Base-by-base conservation (phyloP, 2,888 invertebrate genomes). In the Drosophila prostipennis region DNA sequence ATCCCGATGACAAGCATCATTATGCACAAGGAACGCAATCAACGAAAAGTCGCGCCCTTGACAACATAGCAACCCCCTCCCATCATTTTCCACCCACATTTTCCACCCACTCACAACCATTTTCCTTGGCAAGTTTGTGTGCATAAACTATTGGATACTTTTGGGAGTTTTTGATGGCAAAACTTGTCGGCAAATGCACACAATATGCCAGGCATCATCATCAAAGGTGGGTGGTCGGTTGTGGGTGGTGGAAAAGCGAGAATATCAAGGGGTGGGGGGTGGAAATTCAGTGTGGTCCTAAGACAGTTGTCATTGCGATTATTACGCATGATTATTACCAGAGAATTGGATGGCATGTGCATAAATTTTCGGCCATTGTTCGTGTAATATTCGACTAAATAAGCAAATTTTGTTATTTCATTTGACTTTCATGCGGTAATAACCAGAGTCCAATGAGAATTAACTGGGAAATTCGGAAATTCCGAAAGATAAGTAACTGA, bases 111-210 rank as follows among this genome's bases (percentile, higher is more conserved):
- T 45, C 26, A n/a, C 36, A 45, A 45, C 39, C 60, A 59, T 39
- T 60, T 68, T 49, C 43, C 34, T 10, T 23, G 64, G 53, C 63
- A 72, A 77, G 72, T 72, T 83, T 76, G 80, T 69, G 78, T 83
- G 84, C 87, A 81, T 76, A 84, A 80, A 72, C 84, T 80, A 78
- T 61, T 76, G 87, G 80, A 81, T 76, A 80, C 84, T 84, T 87
- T 87, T 78, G 80, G 87, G 78, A 78, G 68, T 72, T 76, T 75
- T 65, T 77, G 78, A 86, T 81, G 76, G 74, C 63, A 52, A 82
- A 86, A 86, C 78, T 86, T 84, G 65, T 19, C 78, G 43, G 48
- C 70, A 64, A 46, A 46, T 46, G 46, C 32, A 46, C 46, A 46
- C 46, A 46, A 46, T 69, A 71, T 71, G 77, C 79, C 77, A 45